phyloP scores from a whole-genome alignment of 2,113 vertebrate genomes.

The Sebastes schlegelii region DNA sequence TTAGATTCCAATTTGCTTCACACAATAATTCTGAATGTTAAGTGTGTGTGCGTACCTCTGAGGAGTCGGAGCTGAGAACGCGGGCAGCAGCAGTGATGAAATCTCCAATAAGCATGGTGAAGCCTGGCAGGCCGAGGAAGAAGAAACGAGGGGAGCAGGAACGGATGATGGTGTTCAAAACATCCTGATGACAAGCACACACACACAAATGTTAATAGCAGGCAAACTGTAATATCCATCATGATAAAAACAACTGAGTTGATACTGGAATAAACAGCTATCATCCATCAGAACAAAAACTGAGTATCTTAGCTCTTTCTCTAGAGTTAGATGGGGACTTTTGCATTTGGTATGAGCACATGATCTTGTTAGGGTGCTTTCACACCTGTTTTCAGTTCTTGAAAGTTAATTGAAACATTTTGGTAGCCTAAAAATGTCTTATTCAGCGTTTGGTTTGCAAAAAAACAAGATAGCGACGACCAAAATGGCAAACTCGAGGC shows the following conservation, averaged over 20 bases:
- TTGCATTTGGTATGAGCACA: constrained; percentile 12
- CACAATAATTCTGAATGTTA: not conserved
- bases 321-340: not conserved
- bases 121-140: constrained; percentile 95
- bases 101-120: constrained; percentile 94
- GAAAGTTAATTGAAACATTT: too few relatives aligned
- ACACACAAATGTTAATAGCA: constrained; percentile 71
- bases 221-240: not conserved
- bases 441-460: too few relatives aligned
- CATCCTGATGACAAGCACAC: constrained; percentile 84
- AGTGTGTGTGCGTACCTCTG: constrained; percentile 84
- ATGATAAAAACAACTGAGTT: not conserved
- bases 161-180: constrained; percentile 92
- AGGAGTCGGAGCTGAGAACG: constrained; percentile 86
- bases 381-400: not conserved
- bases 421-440: too few relatives aligned
- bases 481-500: too few relatives aligned
- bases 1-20: not conserved
- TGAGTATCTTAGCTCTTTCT: not conserved
- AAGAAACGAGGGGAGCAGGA: constrained; percentile 95
- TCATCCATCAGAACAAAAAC: not conserved
- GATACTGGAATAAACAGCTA: constrained; percentile 9
- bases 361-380: not conserved
- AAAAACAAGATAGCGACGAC: too few relatives aligned
- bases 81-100: constrained; percentile 90